Base-by-base conservation (phyloP, 1,140 invertebrate genomes). In the Diorhabda elongata region DNA sequence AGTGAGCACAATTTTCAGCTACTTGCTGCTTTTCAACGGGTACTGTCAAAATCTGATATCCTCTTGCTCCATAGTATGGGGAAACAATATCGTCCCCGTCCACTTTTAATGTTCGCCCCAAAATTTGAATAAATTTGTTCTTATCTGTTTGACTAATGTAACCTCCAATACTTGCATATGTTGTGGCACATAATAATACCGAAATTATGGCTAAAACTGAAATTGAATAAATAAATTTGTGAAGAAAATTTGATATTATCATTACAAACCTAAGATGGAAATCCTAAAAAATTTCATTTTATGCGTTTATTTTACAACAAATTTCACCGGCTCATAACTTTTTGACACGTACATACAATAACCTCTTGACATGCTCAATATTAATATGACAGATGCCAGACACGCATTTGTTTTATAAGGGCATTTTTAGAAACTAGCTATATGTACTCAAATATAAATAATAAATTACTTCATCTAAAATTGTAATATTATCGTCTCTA, bases 51-150 rank as follows among this genome's bases (percentile, higher is more conserved):
- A 76, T 47, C 47, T 74, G 73, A 71, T 72, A 75, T 45, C 71
- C 78, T 67, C 72, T 75, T 57, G 71, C 72, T 45, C 62, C 76
- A 72, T 76, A 75, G 63, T 78, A 78, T 45, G 73, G 67, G 8
- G 44, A 69, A 42, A 68, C 44, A 11, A 78, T 45, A 71, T 80
- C 75, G 5, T 71, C 74, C 11, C 58, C 60, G 47, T 71, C 69
- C 11, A 70, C 63, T 42, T 57, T 67, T 43, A 78, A 68, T 42
- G 71, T 60, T 68, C 71, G 75, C 3, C 56, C 61, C 4, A 77
- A 68, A 8, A 73, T 69, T 44, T 71, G 61, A 11, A 75, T 44
- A 42, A 79, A 74, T 68, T 77, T 77, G 65, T 73, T 75, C 47
- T 66, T 70, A 61, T 75, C 74, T 60, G 66, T 65, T 26, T 66